Evolutionary conservation across 2,888 invertebrate genomes (phyloP), one percentile per base, ranked within the genome.

Genomic region (Eumacrocentrus americanus): DNA sequence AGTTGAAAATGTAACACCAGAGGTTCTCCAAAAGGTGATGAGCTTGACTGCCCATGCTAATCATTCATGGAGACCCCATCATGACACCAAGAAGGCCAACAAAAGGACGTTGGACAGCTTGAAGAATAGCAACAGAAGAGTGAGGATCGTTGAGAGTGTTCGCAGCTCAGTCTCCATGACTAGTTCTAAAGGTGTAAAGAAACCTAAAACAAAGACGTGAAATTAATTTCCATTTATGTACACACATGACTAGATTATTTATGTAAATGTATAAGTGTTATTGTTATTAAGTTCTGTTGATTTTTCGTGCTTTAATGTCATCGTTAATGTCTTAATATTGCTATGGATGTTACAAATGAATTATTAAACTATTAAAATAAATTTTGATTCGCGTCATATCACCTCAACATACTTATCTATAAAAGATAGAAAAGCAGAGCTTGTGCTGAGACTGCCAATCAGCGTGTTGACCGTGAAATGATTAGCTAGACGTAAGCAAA

Each of bases 141-240:
- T 60, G 11, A 60, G 55, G 22, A 37, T 60, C 37, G 60, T 60
- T 9, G 55, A 60, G 23, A 60, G 55, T 42, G 60, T 60, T 7
- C 40, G 20, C 3, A 60, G 60, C 35, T 60, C 60, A 6, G 55
- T 60, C 6, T 60, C 60, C 1, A 42, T 60, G 44, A 51, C 44
- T 25, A 55, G 50, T 46, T 60, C 60, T 3, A 55, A 25, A 23
- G 55, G 51, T 22, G 20, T 23, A 3, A 16, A 18, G 35, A 34
- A 23, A 38, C 14, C 25, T 11, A 48, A 48, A 7, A 7, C 18
- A 11, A 48, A 48, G 18, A 25, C 47, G 20, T 18, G 22, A 55
- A 54, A 54, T 14, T 25, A 16, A 16, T 29, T 34, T 16, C 20
- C 14, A 12, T 25, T n/a, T n/a, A n/a, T n/a, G n/a, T n/a, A n/a